Percentiles rank a stretch among this genome's conserved stretches.
phyloP scores from a whole-genome alignment of 1,140 invertebrate genomes.

The Drosophila asahinai region DNA sequence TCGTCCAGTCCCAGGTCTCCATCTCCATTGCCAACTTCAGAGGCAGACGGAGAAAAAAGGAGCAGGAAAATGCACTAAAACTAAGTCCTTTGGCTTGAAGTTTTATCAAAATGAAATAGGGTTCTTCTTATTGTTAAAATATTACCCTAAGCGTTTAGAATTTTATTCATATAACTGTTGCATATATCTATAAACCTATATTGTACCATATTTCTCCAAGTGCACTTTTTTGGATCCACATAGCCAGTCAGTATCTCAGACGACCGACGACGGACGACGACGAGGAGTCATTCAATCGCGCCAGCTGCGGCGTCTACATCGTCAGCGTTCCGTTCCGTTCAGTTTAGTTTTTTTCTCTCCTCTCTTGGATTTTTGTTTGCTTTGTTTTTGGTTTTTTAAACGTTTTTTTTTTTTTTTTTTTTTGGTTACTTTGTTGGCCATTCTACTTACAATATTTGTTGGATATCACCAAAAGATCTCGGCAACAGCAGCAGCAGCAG shows the following conservation, averaged over 20 bases:
- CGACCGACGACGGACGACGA: slow-evolving; percentile 60
- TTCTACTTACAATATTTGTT: slow-evolving; percentile 82
- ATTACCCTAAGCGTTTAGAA: neutral
- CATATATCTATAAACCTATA: neutral
- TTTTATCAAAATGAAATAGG: neutral
- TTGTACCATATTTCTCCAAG: slow-evolving; percentile 15
- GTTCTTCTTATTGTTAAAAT: neutral
- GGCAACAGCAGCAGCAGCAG: slow-evolving; percentile 65
- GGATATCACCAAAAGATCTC: slow-evolving; percentile 77
- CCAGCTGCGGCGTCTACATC: slow-evolving; percentile 79
- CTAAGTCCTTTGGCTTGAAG: neutral
- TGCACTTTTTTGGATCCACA: slow-evolving; percentile 18
- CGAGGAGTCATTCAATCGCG: slow-evolving; percentile 82
- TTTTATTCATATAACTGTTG: too few relatives aligned
- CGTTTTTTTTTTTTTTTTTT: slow-evolving; percentile 32
- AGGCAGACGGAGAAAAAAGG: neutral
- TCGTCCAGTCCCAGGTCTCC: slow-evolving; percentile 63
- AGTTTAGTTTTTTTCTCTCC: slow-evolving; percentile 45
- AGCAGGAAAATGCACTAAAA: too few relatives aligned
- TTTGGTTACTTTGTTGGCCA: slow-evolving; percentile 66
- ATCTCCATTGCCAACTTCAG: slow-evolving; percentile 24
- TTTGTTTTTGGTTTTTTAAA: slow-evolving; percentile 29
- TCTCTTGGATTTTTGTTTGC: slow-evolving; percentile 43
- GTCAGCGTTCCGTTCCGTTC: slow-evolving; percentile 63
- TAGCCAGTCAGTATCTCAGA: slow-evolving; percentile 80